Conservation (phyloP, 2,113 vertebrate species). For the Phyllopteryx taeniolatus region DNA sequence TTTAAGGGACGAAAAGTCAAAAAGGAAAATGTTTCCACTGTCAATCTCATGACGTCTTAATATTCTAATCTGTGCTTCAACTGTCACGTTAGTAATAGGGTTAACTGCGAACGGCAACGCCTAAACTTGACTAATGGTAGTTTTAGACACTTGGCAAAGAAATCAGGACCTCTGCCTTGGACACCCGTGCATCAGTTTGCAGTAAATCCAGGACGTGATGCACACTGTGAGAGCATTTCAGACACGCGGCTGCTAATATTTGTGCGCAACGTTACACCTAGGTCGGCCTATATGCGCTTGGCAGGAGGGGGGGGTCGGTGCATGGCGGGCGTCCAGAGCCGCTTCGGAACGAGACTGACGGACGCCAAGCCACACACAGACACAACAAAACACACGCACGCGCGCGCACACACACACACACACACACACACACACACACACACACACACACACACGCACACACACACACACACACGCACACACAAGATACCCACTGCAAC, state of each 20-base stretch:
- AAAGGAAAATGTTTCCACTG: no score
- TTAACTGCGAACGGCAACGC: no score
- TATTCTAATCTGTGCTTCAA: no score
- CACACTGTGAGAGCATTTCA: conserved; percentile 28
- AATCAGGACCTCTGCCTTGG: background rate
- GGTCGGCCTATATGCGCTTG: conserved; percentile 21
- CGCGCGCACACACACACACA: conserved; percentile 23
- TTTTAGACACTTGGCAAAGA: background rate
- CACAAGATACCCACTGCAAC: conserved; percentile 15
- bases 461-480: conserved; percentile 10
- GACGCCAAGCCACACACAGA: conserved; percentile 61
- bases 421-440: conserved; percentile 13
- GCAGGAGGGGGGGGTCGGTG: conserved; percentile 4
- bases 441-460: conserved; percentile 25
- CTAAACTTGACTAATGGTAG: background rate
- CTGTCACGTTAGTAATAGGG: no score
- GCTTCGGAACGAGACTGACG: conserved; percentile 59
- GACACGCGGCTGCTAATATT: conserved; percentile 18
- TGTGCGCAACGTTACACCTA: conserved; percentile 49
- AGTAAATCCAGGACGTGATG: conserved; percentile 28
- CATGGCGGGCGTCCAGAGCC: conserved; percentile 57
- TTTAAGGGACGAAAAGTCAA: no score
- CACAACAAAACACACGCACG: conserved; percentile 9
- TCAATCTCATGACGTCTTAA: no score
- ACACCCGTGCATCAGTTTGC: background rate